These are phyloP conservation scores for Notocelia uddmanniana DNA, from an alignment of 2,888 invertebrate species.

Conservation along the genomic window DNA sequence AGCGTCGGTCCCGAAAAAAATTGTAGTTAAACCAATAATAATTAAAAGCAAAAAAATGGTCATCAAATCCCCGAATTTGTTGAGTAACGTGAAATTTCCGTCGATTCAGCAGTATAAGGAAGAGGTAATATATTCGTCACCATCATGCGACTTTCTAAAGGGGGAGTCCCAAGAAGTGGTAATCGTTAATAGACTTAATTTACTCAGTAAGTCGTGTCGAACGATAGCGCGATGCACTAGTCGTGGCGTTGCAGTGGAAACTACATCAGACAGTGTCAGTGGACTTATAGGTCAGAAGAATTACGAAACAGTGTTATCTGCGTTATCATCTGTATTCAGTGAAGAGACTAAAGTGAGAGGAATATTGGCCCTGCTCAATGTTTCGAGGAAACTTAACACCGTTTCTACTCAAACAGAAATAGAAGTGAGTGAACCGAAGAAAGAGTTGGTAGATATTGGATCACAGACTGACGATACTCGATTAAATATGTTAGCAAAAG, in stretches of 20 bases:
- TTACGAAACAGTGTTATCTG: conserved; percentile 67
- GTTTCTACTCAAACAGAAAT: conserved; percentile 38
- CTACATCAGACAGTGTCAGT: conserved; percentile 65
- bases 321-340: conserved; percentile 68
- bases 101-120: conserved; percentile 53
- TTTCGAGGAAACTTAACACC: conserved; percentile 45
- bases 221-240: conserved; percentile 63
- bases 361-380: conserved; percentile 65
- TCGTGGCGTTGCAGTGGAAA: conserved; percentile 51
- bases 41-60: conserved; percentile 44
- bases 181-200: conserved; percentile 59
- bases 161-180: conserved; percentile 61
- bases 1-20: conserved; percentile 23
- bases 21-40: conserved; percentile 37
- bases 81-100: background rate
- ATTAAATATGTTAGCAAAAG: conserved; percentile 49
- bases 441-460: conserved; percentile 15
- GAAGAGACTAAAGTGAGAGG: conserved; percentile 68
- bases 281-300: conserved; percentile 71
- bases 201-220: conserved; percentile 56
- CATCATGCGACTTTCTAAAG: conserved; percentile 60
- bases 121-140: conserved; percentile 61
- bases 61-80: conserved; percentile 34
- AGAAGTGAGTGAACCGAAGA: background rate
- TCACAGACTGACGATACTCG: conserved; percentile 63